Conservation (phyloP, 2,888 invertebrate genomes). For the Ophioninae sp. region DNA sequence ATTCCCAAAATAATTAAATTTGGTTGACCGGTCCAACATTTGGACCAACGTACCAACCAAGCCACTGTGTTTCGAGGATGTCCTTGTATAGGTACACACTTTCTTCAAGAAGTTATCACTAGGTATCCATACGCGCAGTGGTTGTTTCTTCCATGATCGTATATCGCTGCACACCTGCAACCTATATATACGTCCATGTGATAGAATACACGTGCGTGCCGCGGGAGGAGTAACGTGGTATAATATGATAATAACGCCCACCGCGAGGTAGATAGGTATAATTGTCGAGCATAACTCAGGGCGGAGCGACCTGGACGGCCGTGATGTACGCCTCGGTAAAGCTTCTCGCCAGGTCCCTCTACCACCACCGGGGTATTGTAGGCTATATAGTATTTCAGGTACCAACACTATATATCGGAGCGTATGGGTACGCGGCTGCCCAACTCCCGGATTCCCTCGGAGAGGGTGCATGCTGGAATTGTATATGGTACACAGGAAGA, state of each 20-base stretch:
- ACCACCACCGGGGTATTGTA: slow-evolving; percentile 45
- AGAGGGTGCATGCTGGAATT: slow-evolving; percentile 52
- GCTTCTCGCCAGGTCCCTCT: slow-evolving; percentile 68
- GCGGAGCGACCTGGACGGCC: slow-evolving; percentile 75
- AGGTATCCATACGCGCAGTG: background rate
- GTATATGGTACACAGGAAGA: slow-evolving; percentile 51
- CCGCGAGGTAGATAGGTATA: slow-evolving; percentile 76
- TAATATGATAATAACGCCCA: slow-evolving; percentile 79
- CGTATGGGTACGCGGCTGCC: slow-evolving; percentile 58
- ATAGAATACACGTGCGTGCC: slow-evolving; percentile 51
- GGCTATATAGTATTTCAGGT: slow-evolving; percentile 45
- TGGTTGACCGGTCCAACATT: too few relatives aligned
- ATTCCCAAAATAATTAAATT: too few relatives aligned
- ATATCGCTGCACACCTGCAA: slow-evolving; percentile 22
- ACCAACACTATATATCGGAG: slow-evolving; percentile 59
- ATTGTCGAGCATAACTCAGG: slow-evolving; percentile 79
- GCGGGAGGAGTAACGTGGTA: slow-evolving; percentile 63
- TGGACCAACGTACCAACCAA: too few relatives aligned
- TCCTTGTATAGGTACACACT: too few relatives aligned
- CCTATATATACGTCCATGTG: slow-evolving; percentile 28
- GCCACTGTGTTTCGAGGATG: too few relatives aligned
- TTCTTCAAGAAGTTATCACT: background rate
- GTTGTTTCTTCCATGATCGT: slow-evolving; percentile 11
- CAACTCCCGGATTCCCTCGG: slow-evolving; percentile 51
- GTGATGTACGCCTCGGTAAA: slow-evolving; percentile 78